Base-by-base conservation (phyloP, 1,140 invertebrate genomes). In the Maniola jurtina region DNA sequence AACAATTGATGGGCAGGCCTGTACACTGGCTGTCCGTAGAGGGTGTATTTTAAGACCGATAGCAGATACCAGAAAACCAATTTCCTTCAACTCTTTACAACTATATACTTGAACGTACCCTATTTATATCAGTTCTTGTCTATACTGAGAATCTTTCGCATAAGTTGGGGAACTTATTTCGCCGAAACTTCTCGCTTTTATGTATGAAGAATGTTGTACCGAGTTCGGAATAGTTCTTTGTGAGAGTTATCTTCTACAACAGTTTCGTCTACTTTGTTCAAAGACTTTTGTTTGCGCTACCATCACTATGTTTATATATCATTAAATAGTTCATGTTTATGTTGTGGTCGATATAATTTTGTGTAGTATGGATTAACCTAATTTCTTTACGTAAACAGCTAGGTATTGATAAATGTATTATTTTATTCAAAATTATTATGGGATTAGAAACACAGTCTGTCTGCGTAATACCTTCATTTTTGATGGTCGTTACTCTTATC, bases 181-280 rank as follows among this genome's bases (percentile, higher is more conserved):
- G 35, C n/a, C 14, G 48, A 62, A 62, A 61, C 59, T 54, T 62
- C 33, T 15, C 58, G 64, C 52, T 55, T 33, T 56, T 62, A 68
- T 61, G 66, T 68, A 68, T 68, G 66, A 59, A 57, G 34, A 62
- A 61, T 62, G 58, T 45, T 68, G 36, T 57, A 61, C 25, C 42
- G 33, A 48, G 54, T 61, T 60, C 16, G 54, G n/a, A 34, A 62
- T 45, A 61, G 52, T 60, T 61, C 66, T 68, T 68, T 68, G 60
- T 62, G 60, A 11, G 34, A 56, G 60, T 68, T 62, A 55, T 55
- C 16, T 34, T 55, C 16, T 34, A 3, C 35, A 47, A 33, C 48
- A 40, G 60, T 62, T 54, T 54, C 60, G 15, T 40, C 8, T 38
- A 40, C 58, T 34, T n/a, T 62, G 35, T 62, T 48, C 42, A 45